Conservation (phyloP, 2,888 invertebrate genomes). For the Dermolepida albohirtum region DNA sequence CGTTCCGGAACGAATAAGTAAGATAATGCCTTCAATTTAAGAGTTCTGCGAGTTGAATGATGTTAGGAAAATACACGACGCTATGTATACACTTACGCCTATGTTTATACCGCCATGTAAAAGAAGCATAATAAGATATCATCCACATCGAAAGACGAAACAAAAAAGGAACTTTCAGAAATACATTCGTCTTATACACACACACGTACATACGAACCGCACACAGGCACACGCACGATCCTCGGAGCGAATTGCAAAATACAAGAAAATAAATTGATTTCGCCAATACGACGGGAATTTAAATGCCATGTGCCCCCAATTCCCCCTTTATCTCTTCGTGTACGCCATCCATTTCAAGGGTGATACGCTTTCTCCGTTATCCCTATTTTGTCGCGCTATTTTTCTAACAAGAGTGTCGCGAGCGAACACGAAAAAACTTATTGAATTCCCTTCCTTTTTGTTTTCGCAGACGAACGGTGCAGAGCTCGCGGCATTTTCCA, state of each 20-base stretch:
- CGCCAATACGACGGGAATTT: constrained; percentile 29
- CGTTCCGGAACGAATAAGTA: not conserved
- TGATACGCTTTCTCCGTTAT: constrained; percentile 21
- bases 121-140: no score
- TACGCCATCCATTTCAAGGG: constrained; percentile 21
- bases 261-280: constrained; percentile 33
- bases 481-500: constrained; percentile 5
- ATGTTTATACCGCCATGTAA: no score
- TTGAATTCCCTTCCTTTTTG: constrained; percentile 23
- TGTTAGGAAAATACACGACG: no score
- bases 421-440: constrained; percentile 13
- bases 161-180: no score
- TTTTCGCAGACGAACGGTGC: constrained; percentile 21
- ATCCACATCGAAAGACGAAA: not conserved
- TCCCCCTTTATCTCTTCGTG: constrained; percentile 3
- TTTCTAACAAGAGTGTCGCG: constrained; percentile 25
- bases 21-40: not conserved
- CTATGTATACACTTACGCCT: no score
- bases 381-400: constrained; percentile 25
- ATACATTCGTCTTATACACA: no score
- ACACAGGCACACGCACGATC: constrained; percentile 2
- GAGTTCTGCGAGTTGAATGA: no score
- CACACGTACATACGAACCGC: not conserved
- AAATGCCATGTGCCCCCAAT: constrained; percentile 23
- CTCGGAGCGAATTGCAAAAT: constrained; percentile 20